Evolutionary conservation across 1,140 invertebrate species (phyloP).

Genomic region (Heliconius himera): DNA sequence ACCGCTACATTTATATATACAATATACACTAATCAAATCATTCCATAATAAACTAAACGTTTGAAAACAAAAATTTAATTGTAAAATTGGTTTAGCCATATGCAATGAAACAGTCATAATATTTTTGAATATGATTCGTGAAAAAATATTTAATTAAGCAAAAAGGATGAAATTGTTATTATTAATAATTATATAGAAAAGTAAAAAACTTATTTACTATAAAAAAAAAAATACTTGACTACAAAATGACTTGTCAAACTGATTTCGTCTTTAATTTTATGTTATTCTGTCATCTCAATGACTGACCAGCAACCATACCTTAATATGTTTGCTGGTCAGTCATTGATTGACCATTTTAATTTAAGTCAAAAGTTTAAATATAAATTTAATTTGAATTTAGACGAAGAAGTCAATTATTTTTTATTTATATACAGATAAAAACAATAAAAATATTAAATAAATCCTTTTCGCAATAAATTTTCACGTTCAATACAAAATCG

Average conservation of each 20-base stretch:
- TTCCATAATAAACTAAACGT: slow-evolving; percentile 13
- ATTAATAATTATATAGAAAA: no score
- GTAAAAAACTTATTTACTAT: no score
- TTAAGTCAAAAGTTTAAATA: not conserved
- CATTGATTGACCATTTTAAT: not conserved
- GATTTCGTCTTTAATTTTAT: not conserved
- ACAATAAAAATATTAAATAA: not conserved
- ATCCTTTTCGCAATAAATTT: not conserved
- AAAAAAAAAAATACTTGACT: no score
- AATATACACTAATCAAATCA: slow-evolving; percentile 4
- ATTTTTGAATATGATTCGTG: no score
- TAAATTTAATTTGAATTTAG: not conserved
- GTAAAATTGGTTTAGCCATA: no score
- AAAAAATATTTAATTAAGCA: not conserved
- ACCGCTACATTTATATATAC: slow-evolving; percentile 8
- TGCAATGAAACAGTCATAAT: no score
- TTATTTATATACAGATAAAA: not conserved
- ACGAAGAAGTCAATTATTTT: not conserved
- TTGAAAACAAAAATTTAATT: no score
- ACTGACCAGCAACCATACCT: not conserved
- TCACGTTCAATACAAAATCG: slow-evolving; percentile 30
- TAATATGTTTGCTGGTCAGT: not conserved
- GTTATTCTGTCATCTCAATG: not conserved
- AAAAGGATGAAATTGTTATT: slow-evolving; percentile 1
- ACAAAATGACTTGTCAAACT: not conserved